Conservation (phyloP, 2,797 vertebrate species). For the Amazona finschi region DNA sequence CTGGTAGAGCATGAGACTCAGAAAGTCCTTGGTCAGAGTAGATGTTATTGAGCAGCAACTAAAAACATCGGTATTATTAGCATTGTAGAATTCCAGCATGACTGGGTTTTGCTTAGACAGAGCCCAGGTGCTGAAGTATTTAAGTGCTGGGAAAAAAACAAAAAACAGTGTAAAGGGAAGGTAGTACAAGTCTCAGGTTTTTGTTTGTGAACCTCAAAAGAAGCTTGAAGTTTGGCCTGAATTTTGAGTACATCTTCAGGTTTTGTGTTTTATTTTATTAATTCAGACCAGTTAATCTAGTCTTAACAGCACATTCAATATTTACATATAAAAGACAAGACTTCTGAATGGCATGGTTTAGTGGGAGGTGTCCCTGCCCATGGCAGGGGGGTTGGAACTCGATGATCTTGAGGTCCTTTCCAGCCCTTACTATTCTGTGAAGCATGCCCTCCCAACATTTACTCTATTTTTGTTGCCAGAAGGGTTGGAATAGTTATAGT, state of each 20-base stretch:
- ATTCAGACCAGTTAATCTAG: conserved; percentile 31
- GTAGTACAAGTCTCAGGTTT: background rate
- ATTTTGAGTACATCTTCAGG: conserved; percentile 6
- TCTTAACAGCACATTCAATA: background rate
- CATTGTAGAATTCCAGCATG: background rate
- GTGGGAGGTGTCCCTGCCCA: too few relatives aligned
- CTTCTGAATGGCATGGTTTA: too few relatives aligned
- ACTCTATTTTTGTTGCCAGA: background rate
- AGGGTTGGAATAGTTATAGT: background rate
- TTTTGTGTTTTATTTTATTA: conserved; percentile 43
- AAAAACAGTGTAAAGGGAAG: background rate
- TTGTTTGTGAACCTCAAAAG: background rate
- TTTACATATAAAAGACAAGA: conserved; percentile 44
- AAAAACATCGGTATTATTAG: too few relatives aligned
- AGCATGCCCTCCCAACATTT: background rate
- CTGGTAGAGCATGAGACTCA: too few relatives aligned
- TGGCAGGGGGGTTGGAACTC: too few relatives aligned
- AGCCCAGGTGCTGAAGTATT: background rate
- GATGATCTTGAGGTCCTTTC: too few relatives aligned
- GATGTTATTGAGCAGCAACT: too few relatives aligned
- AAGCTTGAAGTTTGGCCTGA: background rate
- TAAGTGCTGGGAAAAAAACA: background rate
- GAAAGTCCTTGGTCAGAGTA: too few relatives aligned
- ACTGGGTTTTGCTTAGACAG: background rate
- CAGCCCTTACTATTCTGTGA: too few relatives aligned